These are phyloP conservation scores for Temnothorax unifasciatus DNA, from an alignment of 2,888 invertebrate species.

Conservation along the genomic window DNA sequence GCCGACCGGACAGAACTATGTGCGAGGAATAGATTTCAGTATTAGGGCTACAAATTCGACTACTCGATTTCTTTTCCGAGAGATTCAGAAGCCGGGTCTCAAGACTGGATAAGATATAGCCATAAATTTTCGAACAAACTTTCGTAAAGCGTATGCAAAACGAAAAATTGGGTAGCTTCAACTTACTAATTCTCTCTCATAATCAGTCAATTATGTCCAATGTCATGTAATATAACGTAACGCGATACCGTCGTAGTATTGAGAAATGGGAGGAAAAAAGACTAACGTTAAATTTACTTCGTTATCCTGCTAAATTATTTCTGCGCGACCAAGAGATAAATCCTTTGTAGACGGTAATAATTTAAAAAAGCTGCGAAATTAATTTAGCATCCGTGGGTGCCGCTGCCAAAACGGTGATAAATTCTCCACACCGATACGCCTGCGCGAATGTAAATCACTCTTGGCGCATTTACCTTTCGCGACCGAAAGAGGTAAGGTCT, in stretches of 20 bases:
- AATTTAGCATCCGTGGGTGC: conserved; percentile 58
- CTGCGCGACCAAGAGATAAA: conserved; percentile 47
- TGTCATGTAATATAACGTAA: conserved; percentile 31
- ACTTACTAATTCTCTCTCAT: neutral
- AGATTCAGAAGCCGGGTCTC: conserved; percentile 36
- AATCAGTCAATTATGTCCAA: conserved; percentile 36
- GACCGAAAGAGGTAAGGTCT: conserved; percentile 41
- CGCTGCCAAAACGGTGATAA: conserved; percentile 67
- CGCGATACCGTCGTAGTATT: conserved; percentile 16
- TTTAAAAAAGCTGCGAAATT: conserved; percentile 62
- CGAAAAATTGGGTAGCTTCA: neutral
- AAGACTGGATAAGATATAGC: conserved; percentile 17
- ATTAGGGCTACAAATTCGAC: conserved; percentile 70
- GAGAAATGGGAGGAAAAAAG: conserved; percentile 27
- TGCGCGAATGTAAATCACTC: conserved; percentile 64
- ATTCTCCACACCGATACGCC: conserved; percentile 59
- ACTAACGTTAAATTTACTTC: conserved; percentile 63
- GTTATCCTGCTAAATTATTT: conserved; percentile 68
- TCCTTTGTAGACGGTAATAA: conserved; percentile 60
- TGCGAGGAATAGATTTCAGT: conserved; percentile 69
- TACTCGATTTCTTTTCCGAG: conserved; percentile 45
- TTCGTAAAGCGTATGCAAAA: neutral
- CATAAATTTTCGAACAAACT: conserved; percentile 64
- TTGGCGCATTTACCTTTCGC: conserved; percentile 58
- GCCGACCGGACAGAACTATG: conserved; percentile 64